Conservation (phyloP, 2,113 vertebrate genomes). For the Zosterops borbonicus region DNA sequence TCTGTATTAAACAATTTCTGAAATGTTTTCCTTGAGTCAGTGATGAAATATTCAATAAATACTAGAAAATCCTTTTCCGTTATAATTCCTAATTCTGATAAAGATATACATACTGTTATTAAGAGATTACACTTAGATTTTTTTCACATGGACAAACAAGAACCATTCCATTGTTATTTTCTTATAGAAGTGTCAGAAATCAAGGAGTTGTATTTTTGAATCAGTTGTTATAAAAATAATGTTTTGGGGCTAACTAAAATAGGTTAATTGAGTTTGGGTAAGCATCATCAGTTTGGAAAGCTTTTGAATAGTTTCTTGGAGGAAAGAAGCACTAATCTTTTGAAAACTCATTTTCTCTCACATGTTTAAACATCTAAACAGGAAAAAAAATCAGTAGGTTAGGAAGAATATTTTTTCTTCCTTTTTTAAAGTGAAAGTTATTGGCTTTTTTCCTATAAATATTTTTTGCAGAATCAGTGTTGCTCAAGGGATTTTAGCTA, state of each 20-base stretch:
- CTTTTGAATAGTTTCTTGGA: background rate
- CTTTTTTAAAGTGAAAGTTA: background rate
- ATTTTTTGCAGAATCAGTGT: background rate
- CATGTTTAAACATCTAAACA: background rate
- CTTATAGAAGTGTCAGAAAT: slow-evolving; percentile 3
- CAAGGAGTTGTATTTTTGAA: background rate
- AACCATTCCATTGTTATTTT: background rate
- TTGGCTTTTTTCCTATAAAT: background rate
- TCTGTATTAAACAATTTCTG: background rate
- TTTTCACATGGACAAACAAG: background rate
- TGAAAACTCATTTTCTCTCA: background rate
- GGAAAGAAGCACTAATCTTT: background rate
- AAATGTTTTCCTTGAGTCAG: slow-evolving; percentile 3
- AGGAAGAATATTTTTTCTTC: background rate
- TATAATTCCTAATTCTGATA: background rate
- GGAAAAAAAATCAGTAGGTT: background rate
- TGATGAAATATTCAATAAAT: background rate
- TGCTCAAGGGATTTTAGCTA: background rate
- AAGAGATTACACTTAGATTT: background rate
- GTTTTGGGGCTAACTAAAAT: background rate
- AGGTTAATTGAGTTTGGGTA: background rate
- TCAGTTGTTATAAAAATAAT: background rate
- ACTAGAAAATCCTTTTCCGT: background rate
- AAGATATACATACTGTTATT: background rate
- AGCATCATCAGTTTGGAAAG: background rate